These are phyloP conservation scores for Luscinia luscinia DNA, from an alignment of 2,797 vertebrate genomes.

Conservation along the genomic window DNA sequence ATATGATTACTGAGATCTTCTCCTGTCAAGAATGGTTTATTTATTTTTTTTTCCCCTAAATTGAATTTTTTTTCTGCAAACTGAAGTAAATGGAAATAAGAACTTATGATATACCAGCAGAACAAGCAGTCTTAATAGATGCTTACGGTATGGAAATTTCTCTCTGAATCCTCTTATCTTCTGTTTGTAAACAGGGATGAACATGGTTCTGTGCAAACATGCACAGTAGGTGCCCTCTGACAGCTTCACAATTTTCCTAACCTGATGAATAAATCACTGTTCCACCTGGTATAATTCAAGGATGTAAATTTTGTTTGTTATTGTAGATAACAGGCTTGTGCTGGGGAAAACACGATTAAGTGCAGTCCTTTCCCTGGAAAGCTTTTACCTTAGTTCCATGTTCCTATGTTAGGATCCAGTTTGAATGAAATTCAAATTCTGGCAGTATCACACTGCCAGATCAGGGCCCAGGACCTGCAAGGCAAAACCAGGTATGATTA, in stretches of 20 bases:
- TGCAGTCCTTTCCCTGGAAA: not conserved
- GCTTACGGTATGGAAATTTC: conserved; percentile 50
- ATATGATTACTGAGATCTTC: conserved; percentile 57
- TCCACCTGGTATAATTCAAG: conserved; percentile 32
- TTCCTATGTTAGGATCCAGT: not conserved
- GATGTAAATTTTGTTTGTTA: conserved; percentile 37
- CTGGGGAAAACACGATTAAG: conserved; percentile 18
- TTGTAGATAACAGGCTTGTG: conserved; percentile 14
- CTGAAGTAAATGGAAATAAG: conserved; percentile 8
- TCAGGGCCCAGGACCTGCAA: not conserved
- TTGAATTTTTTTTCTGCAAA: not conserved
- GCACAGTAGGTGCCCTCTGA: conserved; percentile 61
- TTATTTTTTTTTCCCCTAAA: not conserved
- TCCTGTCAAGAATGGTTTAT: conserved; percentile 10
- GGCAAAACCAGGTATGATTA: not conserved
- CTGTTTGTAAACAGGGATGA: conserved; percentile 53
- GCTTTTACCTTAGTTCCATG: not conserved
- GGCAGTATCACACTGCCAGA: not conserved
- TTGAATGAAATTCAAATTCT: not conserved
- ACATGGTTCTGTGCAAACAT: conserved; percentile 16
- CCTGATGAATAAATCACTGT: conserved; percentile 38
- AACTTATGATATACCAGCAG: conserved; percentile 15
- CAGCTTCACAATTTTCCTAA: conserved; percentile 52
- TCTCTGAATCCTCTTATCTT: conserved; percentile 29
- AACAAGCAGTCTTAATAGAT: conserved; percentile 50